These are phyloP conservation scores for Lithobates sylvaticus DNA, from an alignment of 2,797 vertebrate species.

Conservation along the genomic window DNA sequence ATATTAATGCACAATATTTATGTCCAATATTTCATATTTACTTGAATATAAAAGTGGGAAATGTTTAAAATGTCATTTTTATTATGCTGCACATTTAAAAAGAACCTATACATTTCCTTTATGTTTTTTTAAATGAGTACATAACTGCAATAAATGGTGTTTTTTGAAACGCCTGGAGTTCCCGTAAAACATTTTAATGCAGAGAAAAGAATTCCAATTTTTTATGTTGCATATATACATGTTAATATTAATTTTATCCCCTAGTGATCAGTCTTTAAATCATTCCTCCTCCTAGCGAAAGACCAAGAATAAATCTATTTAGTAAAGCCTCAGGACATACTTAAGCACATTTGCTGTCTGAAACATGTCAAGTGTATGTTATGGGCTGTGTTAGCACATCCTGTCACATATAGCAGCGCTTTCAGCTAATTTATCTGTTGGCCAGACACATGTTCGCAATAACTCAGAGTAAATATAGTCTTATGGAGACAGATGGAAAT, in stretches of 20 bases:
- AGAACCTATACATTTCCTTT: background rate
- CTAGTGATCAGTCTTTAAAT: background rate
- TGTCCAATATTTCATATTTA: background rate
- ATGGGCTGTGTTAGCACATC: slow-evolving; percentile 27
- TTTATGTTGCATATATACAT: background rate
- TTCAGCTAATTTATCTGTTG: slow-evolving; percentile 19
- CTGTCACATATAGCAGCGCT: slow-evolving; percentile 22
- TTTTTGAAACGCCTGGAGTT: background rate
- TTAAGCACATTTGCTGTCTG: slow-evolving; percentile 15
- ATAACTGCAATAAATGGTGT: background rate
- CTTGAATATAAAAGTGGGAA: background rate
- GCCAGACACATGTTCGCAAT: slow-evolving; percentile 39
- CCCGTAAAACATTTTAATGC: background rate
- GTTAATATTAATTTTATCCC: slow-evolving; percentile 21
- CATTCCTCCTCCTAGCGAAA: background rate
- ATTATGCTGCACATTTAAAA: background rate
- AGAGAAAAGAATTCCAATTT: background rate
- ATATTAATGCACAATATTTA: no score
- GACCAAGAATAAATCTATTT: background rate
- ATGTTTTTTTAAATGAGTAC: background rate
- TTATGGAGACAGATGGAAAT: slow-evolving; percentile 41
- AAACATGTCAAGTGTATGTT: slow-evolving; percentile 17
- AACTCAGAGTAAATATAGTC: slow-evolving; percentile 31
- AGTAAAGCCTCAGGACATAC: slow-evolving; percentile 18
- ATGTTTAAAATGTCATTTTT: background rate